Conservation (phyloP, 2,797 vertebrate genomes). For the Chelidonichthys spinosus region DNA sequence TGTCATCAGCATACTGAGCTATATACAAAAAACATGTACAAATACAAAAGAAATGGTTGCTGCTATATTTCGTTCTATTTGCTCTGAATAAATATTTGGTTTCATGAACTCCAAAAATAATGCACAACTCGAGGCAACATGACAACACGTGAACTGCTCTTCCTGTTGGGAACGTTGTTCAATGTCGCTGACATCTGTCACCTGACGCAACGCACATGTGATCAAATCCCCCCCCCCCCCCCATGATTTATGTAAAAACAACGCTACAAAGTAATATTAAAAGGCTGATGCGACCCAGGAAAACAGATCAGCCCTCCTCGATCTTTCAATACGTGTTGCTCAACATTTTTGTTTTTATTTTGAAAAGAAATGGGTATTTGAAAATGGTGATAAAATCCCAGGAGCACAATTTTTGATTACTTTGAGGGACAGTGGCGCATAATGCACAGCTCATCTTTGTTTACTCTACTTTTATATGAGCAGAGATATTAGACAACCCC, state of each 20-base stretch:
- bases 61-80: conserved; percentile 50
- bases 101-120: conserved; percentile 45
- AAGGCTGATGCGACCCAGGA: conserved; percentile 13
- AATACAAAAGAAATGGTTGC: conserved; percentile 44
- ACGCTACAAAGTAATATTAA: conserved; percentile 30
- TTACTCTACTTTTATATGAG: no score
- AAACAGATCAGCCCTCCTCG: conserved; percentile 11
- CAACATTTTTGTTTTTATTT: conserved; percentile 1
- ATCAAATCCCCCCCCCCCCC: background rate
- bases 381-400: background rate
- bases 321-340: conserved; percentile 7
- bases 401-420: background rate
- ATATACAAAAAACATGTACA: conserved; percentile 79
- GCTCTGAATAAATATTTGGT: conserved; percentile 76
- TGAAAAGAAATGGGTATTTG: background rate
- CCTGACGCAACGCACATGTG: background rate
- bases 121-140: conserved; percentile 16
- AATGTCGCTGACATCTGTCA: background rate
- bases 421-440: background rate
- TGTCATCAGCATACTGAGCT: conserved; percentile 60
- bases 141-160: background rate
- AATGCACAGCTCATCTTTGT: background rate
- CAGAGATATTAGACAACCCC: no score
- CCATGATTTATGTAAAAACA: conserved; percentile 1
- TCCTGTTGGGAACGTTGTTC: conserved; percentile 9